Evolutionary conservation across 2,888 invertebrate genomes (phyloP), one percentile per base, ranked within the genome.

Genomic region (Apamea crenata): DNA sequence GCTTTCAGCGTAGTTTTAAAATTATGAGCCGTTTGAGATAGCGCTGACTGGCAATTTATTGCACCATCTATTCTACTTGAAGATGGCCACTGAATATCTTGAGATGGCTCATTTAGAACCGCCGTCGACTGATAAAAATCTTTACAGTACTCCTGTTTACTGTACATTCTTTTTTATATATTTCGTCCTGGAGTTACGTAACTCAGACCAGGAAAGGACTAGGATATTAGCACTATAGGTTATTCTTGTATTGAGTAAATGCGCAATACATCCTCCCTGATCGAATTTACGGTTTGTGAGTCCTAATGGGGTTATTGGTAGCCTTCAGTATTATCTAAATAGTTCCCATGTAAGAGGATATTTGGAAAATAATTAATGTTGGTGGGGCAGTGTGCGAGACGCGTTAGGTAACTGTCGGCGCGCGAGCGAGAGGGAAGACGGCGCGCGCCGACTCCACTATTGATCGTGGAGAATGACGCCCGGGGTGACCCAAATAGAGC

Each of bases 401-500:
- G 93, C 92, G 95, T 96, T 96, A 95, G 96, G 94, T 96, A 96
- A 96, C 94, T 93, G 95, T 92, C 92, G 94, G 93, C 92, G 94
- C 89, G 94, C 90, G 93, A 94, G 95, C 87, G 94, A 93, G 96
- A 94, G 83, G 89, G 94, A 82, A 91, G 91, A 85, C 95, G 94
- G 96, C 96, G 97, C 97, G 96, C 96, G 96, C 96, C 95, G 96
- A 85, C 93, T 91, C 92, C 88, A 89, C 93, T 97, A 97, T 97
- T 95, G 97, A 97, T 97, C 96, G 96, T 84, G 95, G 95, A 93
- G 95, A 93, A 94, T 96, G 96, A 96, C 96, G 97, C 97, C 97
- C 97, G 94, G 97, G 97, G 96, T 97, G 97, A 97, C 97, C 97
- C 97, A 97, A 96, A 97, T 97, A 96, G 96, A 96, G 95, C 96